Evolutionary conservation across 2,113 vertebrate genomes (phyloP), one percentile per base, ranked within the genome.

Genomic region (Lagopus leucura): DNA sequence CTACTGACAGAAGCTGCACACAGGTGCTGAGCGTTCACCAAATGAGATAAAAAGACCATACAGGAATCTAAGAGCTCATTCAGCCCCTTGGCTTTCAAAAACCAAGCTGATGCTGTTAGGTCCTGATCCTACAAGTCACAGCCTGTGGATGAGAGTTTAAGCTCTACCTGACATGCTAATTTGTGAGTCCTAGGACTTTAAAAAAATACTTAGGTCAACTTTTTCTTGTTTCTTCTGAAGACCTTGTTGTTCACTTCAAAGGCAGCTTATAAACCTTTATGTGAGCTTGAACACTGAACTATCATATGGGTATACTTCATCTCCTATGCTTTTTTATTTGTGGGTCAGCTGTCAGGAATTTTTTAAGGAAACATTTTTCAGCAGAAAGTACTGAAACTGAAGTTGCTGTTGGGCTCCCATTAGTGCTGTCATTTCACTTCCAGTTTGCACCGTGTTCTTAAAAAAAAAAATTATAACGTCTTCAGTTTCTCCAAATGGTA

Each of bases 1-100:
- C 79, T 95, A 93, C 97, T 97, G 97, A 97, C 97, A 96, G 92
- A 87, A 95, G 71, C 76, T 93, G 65, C 60, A 66, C 60, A 81
- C 97, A 98, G 97, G 98, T 98, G 98, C 91, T 96, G 95, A 96
- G 94, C 82, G 89, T 92, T 96, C 96, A 92, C 81, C 82, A 91
- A 94, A 96, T 84, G 92, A 97, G 92, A 97, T 94, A 94, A 97
- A 97, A 97, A 95, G 94, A 93, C 80, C 75, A 67, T 86, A 58
- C 77, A 74, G 27, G 83, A 93, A 74, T 90, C 94, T 96, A 94
- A 96, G 84, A 86, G 45, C 78, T 66, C 73, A 80, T 61, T 73
- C 86, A 93, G 54, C 82, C 75, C 89, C 86, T 95, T 76, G 74
- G 69, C 57, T 92, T 94, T 92, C 91, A 97, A 94, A 97, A 96